phyloP scores from a whole-genome alignment of 2,797 vertebrate genomes.

The Paramormyrops hopkinsi region DNA sequence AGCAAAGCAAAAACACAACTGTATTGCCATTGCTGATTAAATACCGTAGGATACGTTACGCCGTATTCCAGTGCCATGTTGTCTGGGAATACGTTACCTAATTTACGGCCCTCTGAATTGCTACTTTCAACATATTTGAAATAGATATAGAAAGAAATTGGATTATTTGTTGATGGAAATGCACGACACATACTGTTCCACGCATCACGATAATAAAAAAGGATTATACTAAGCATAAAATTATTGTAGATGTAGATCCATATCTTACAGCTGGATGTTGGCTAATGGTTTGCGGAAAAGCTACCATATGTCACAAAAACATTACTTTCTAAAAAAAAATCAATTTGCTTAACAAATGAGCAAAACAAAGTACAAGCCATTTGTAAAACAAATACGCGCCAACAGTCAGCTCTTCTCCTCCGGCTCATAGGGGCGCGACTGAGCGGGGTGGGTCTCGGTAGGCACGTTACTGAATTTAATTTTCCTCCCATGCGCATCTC shows the following conservation, averaged over 20 bases:
- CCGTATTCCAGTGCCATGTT: not conserved
- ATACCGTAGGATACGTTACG: not conserved
- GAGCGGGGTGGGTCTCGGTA: not conserved
- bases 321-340: not conserved
- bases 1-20: not conserved
- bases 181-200: not conserved
- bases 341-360: not conserved
- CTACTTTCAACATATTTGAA: not conserved
- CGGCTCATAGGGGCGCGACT: not conserved
- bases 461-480: not conserved
- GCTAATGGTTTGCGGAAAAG: not conserved
- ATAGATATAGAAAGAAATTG: not conserved
- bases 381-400: not conserved
- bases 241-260: not conserved
- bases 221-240: not conserved
- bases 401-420: not conserved
- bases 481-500: not conserved
- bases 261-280: not conserved
- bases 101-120: not conserved
- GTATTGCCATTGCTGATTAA: not conserved
- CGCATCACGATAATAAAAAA: conserved; percentile 1
- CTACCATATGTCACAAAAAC: not conserved
- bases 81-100: not conserved
- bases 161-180: not conserved
- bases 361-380: not conserved